phyloP scores from a whole-genome alignment of 2,797 vertebrate genomes.

The Sebastolobus altivelis region DNA sequence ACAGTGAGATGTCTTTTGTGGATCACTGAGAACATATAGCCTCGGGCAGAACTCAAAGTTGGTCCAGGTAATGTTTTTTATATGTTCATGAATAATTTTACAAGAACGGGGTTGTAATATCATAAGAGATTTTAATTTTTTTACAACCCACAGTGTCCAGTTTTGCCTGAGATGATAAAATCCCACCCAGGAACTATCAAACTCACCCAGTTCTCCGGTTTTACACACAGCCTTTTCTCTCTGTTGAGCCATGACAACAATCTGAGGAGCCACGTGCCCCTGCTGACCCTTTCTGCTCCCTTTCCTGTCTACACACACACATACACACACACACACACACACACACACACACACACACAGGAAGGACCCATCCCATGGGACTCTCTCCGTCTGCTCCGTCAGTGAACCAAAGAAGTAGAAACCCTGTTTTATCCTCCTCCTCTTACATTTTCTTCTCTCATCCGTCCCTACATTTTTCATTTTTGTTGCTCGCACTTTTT shows the following conservation, averaged over 20 bases:
- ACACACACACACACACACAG: conserved; percentile 20
- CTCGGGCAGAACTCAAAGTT: no score
- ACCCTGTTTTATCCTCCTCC: conserved; percentile 3
- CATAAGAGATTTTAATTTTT: background rate
- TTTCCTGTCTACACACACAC: conserved; percentile 48
- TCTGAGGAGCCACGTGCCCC: conserved; percentile 49
- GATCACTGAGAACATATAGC: no score
- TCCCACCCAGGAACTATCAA: background rate
- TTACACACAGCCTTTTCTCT: conserved; percentile 18
- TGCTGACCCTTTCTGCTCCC: conserved; percentile 52
- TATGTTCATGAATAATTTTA: no score
- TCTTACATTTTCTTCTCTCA: conserved; percentile 7
- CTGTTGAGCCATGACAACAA: conserved; percentile 53
- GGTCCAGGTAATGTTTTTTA: no score
- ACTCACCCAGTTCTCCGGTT: background rate
- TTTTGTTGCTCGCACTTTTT: background rate
- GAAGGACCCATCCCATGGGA: conserved; percentile 66
- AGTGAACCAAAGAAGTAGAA: conserved; percentile 50
- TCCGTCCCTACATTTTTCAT: background rate
- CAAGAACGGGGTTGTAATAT: background rate
- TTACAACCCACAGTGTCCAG: background rate
- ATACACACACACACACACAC: conserved; percentile 1
- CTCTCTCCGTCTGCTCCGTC: conserved; percentile 34
- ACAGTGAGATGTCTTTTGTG: no score
- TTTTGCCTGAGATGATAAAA: background rate